Evolutionary conservation across 2,797 vertebrate genomes (phyloP), one percentile per base, ranked within the genome.

Genomic region (Karalla daura): DNA sequence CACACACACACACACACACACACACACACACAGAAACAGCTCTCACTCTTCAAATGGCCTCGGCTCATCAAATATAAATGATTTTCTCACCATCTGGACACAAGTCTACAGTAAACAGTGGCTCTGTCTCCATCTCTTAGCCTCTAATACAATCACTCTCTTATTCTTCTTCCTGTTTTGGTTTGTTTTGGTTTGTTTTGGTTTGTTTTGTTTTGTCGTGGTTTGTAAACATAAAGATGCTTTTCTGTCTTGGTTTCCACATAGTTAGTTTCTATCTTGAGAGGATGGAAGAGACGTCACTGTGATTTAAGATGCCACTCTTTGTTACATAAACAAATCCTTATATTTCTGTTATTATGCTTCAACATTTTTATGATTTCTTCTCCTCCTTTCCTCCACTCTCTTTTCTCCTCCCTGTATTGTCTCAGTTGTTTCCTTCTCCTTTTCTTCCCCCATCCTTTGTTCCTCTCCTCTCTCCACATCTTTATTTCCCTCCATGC

Each of bases 41-140:
- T 37, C 1, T 20, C 35, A 17, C 36, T 43, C 40, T 43, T 63
- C 35, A 25, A 51, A 53, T 24, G 44, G 18, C 35, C n/a, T 30
- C 11, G 3, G 17, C 64, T 67, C 51, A 70, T 84, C 70, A 50
- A 76, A 70, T 56, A 61, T 74, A 27, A 59, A 80, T 59, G 45
- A 74, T 71, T 60, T 70, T 58, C 7, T 1, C 59, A 70, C 49
- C 63, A 74, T 76, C 59, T 75, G 62, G 59, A 47, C 35, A 53
- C 27, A 61, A 63, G 23, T 63, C 20, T 11, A 18, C 49, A 30
- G 30, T 51, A 45, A 65, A 62, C 65, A 51, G n/a, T n/a, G n/a
- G n/a, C 17, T 59, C 33, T 13, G 4, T 40, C 25, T 13, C 4
- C 5, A 5, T 35, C 20, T 23, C 12, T n/a, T 27, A n/a, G n/a